phyloP scores from a whole-genome alignment of 2,888 invertebrate genomes.

The Tridacna gigas region DNA sequence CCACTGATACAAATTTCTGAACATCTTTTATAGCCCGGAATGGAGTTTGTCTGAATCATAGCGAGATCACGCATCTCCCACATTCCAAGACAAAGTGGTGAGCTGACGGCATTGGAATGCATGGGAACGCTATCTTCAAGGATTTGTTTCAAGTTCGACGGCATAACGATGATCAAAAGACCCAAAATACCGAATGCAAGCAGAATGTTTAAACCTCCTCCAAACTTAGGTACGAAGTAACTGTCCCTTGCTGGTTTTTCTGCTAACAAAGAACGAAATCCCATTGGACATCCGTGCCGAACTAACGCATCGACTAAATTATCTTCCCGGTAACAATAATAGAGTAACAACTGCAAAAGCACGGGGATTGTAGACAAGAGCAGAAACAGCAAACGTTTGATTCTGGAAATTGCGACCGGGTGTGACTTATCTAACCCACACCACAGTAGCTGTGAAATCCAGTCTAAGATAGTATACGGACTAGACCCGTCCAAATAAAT shows the following conservation, averaged over 20 bases:
- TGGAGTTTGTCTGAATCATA: not conserved
- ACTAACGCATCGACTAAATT: constrained; percentile 9
- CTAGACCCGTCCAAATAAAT: constrained; percentile 29
- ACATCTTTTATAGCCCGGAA: constrained; percentile 39
- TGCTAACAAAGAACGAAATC: constrained; percentile 36
- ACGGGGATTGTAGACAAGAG: constrained; percentile 23
- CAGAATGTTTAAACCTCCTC: constrained; percentile 31
- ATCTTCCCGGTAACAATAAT: constrained; percentile 4
- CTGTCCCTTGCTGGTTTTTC: constrained; percentile 14
- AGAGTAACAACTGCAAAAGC: constrained; percentile 26
- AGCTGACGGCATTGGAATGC: not conserved
- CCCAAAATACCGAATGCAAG: constrained; percentile 29
- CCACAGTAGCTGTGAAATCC: not conserved
- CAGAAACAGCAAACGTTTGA: constrained; percentile 27
- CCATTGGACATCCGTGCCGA: constrained; percentile 27
- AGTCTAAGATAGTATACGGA: constrained; percentile 19
- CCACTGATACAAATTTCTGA: constrained; percentile 28
- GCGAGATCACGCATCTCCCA: constrained; percentile 35
- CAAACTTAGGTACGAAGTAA: constrained; percentile 39
- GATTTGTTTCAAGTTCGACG: constrained; percentile 35
- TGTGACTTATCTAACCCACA: constrained; percentile 16
- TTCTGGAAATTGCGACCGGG: constrained; percentile 29
- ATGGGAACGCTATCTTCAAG: constrained; percentile 38
- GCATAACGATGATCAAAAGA: constrained; percentile 36
- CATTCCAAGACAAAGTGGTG: constrained; percentile 38